Evolutionary conservation across 2,797 vertebrate genomes (phyloP).

Genomic region (Amniataba percoides): DNA sequence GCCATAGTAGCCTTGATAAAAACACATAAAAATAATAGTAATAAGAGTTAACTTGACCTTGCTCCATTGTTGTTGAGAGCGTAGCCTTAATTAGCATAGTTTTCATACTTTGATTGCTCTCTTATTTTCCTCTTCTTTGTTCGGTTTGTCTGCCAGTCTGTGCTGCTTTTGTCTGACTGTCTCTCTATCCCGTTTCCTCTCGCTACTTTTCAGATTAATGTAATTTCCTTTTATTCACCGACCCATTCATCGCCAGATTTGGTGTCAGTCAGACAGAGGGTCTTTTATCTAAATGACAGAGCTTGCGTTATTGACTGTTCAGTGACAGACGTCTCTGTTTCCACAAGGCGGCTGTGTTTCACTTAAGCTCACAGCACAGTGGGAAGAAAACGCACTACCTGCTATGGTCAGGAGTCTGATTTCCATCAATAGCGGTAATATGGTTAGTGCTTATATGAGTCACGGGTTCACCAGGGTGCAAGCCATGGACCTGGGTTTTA

Average conservation of each 20-base stretch:
- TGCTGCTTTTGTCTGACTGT: constrained; percentile 50
- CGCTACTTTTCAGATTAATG: constrained; percentile 55
- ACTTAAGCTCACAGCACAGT: constrained; percentile 35
- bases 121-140: constrained; percentile 44
- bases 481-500: not conserved
- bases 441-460: constrained; percentile 15
- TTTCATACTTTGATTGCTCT: constrained; percentile 48
- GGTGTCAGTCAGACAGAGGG: constrained; percentile 60
- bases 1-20: constrained; percentile 92
- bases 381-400: constrained; percentile 8
- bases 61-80: constrained; percentile 24
- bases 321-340: constrained; percentile 57
- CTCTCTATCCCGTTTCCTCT: constrained; percentile 53
- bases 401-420: constrained; percentile 13
- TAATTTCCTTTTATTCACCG: constrained; percentile 61
- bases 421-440: constrained; percentile 27
- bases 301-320: constrained; percentile 52
- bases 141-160: constrained; percentile 50
- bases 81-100: constrained; percentile 37
- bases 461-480: constrained; percentile 4
- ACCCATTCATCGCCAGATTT: constrained; percentile 61
- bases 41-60: constrained; percentile 37
- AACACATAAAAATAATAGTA: constrained; percentile 44
- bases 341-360: constrained; percentile 38
- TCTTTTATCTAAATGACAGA: constrained; percentile 65